Evolutionary conservation across 53 echinoderm and acorn worm genomes (phyloP), one percentile per base, ranked within the genome.

Genomic region (Mesocentrotus franciscanus): DNA sequence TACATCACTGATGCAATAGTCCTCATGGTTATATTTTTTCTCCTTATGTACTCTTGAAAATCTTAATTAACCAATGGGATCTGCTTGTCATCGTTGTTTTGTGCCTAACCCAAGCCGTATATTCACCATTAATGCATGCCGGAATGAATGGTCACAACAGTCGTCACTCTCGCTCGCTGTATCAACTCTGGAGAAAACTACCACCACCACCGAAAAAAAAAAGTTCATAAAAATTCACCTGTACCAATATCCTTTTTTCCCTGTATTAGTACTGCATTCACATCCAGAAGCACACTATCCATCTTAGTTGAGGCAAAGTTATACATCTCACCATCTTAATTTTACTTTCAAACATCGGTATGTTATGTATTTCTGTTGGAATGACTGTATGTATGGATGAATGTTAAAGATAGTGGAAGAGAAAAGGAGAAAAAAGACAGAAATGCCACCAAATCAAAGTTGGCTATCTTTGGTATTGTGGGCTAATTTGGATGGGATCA

Each of bases 71-170:
- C 95, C 85, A 85, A 91, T 36, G 71, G 66, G 85, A 79, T 85
- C 85, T 55, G 94, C 87, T 87, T 94, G 87, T 85, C 87, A 85
- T 64, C 70, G 95, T 74, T 92, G 92, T 94, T 85, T 76, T 34
- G 87, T 94, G 85, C 87, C 87, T 94, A 94, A 94, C 95, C 95
- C 95, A 85, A 87, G 83, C 93, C 64, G 85, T 94, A 70, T 85
- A 79, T 78, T 93, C 94, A 93, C 83, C 94, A 93, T 93, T 76
- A 93, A 56, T 94, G 95, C 95, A 94, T 94, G 95, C 85, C 70
- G 87, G 95, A 85, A 94, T 94, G 95, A 94, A 61, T 70, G 95
- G 68, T 85, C 85, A 94, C 95, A 93, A 58, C 29, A 61, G 81
- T 93, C 93, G 60, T 93, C 93, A 61, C 81, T 93, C 92, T 70